Evolutionary conservation across 2,113 vertebrate genomes (phyloP), one percentile per base, ranked within the genome.

Genomic region (Phrynocephalus versicolor): DNA sequence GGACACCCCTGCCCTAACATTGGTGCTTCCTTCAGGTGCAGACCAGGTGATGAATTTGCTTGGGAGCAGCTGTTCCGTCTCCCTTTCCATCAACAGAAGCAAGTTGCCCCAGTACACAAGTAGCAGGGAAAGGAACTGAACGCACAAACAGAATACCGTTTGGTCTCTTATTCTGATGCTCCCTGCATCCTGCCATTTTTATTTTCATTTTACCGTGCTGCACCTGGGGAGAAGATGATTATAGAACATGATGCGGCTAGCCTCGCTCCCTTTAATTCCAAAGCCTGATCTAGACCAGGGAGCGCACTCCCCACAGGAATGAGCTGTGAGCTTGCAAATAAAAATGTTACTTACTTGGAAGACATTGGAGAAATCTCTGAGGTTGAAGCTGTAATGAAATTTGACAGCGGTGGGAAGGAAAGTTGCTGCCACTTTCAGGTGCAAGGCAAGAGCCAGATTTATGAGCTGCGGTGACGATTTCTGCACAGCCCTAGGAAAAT

Each of bases 341-440:
- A 30, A 83, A 78, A 30, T 85, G 51, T 19, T 81, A 64, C 81
- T 94, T 86, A 99, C 98, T 94, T 99, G 99, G 94, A 99, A 99
- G 86, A 99, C 97, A 88, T 97, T 99, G 95, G 98, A 97, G 45
- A 99, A 95, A 94, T 99, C 98, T 51, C 98, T 95, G 85, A 99
- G 96, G 91, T 98, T 99, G 93, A 99, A 99, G 90, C 98, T 72
- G 5, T 99, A 99, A 95, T 99, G 98, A 93, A 99, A 99, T 95
- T 99, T 99, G 94, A 98, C 83, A 0, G 97, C 98, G 0, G 98
- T 99, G 73, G 98, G 98, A 58, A 99, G 97, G 92, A 99, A 99
- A 0, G 95, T 94, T 85, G 97, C 86, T 80, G 97, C 92, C 3
- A 99, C 89, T 69, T 96, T 96, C 90, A 96, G 95, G 85, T 99